Evolutionary conservation across 2,113 vertebrate species (phyloP).

Genomic region (Lichenostomus cassidix): DNA sequence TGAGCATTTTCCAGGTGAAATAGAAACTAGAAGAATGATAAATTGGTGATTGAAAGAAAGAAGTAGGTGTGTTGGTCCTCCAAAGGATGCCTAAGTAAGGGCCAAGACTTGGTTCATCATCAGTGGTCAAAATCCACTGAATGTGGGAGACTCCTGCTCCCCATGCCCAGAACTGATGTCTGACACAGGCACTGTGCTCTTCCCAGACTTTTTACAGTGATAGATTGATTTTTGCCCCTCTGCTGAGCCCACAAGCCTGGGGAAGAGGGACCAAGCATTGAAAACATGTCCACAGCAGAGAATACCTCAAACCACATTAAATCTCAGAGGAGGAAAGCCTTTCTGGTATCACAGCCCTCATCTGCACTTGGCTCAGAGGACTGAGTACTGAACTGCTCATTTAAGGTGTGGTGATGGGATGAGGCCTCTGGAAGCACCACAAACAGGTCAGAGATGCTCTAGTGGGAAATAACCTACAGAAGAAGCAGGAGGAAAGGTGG

Average conservation of each 20-base stretch:
- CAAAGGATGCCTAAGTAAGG: neutral
- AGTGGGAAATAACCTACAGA: neutral
- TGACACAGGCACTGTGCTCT: neutral
- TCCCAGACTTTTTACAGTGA: neutral
- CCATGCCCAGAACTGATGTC: neutral
- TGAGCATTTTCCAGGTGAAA: neutral
- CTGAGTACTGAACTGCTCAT: neutral
- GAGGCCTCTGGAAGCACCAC: neutral
- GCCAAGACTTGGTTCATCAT: neutral
- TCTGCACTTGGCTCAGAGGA: neutral
- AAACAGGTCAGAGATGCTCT: neutral
- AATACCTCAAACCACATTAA: neutral
- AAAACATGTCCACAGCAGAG: neutral
- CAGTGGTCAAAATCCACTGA: neutral
- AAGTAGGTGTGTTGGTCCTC: fast-evolving
- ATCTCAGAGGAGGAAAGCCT: neutral
- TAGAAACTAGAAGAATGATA: neutral
- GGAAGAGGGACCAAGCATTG: neutral
- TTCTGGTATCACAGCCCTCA: neutral
- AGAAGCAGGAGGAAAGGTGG: neutral
- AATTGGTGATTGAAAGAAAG: neutral
- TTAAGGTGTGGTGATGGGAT: neutral
- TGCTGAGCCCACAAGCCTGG: neutral
- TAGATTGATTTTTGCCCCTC: neutral
- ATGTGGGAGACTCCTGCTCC: neutral